Base-by-base conservation (phyloP, 2,113 vertebrate species). In the Natator depressus region DNA sequence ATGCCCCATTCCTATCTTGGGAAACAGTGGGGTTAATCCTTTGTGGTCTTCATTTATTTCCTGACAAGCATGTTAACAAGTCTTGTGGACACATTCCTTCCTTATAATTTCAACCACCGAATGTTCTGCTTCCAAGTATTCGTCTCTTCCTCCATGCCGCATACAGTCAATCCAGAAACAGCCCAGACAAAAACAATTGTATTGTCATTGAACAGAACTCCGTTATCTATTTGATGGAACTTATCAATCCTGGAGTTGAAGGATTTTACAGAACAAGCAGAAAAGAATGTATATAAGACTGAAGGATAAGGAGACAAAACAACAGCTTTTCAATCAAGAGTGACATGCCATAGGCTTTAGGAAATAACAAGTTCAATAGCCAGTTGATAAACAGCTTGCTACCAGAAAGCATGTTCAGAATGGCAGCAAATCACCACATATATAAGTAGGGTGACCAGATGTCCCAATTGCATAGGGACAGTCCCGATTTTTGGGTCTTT, bases 191-290 rank as follows among this genome's bases (percentile, higher is more conserved):
- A 98, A 97, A 1, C 90, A 97, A 89, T 1, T 2, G 89, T 6
- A 3, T 50, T 92, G 90, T 86, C 95, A 94, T 11, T 80, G 51
- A 92, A 12, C 55, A 94, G 46, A 92, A 79, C 86, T 96, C 92
- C 16, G 1, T 65, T 57, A 94, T 93, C 84, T 89, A 82, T 90
- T 83, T 82, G 96, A 96, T 91, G 88, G 95, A 97, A 97, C 76
- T 93, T 94, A 97, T 94, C 98, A 97, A 85, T 98, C 90, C 92
- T 86, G 91, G 80, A 10, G 9, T 84, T 96, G 98, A 97, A 95
- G 97, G 95, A 94, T 97, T 97, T 57, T 97, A 97, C 96, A 97
- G 97, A 98, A 98, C 51, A 42, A 95, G 8, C 82, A 94, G 89
- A 94, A 95, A 95, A 98, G 92, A 94, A 98, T 72, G 55, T 38